A percentile compares a stretch with the other conserved stretches of the same genome.
phyloP scores from a whole-genome alignment of 2,797 vertebrate genomes.

The Crax fasciolata region DNA sequence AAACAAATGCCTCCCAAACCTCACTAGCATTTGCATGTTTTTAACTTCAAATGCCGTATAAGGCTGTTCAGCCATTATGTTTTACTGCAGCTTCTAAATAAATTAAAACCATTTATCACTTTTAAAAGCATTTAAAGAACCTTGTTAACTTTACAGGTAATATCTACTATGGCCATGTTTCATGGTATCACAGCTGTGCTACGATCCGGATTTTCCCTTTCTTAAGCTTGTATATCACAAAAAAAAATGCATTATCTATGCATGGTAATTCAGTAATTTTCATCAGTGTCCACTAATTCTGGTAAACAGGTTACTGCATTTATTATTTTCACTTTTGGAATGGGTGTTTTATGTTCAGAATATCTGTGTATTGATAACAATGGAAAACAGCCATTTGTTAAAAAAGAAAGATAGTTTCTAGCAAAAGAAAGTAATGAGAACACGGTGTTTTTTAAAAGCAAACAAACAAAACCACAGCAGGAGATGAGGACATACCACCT shows the following conservation, averaged over 20 bases:
- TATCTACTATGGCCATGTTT: not conserved
- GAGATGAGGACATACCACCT: not conserved
- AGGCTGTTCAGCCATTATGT: slow-evolving; percentile 38
- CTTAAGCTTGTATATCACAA: not conserved
- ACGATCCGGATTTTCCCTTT: slow-evolving; percentile 32
- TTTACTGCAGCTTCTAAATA: slow-evolving; percentile 65
- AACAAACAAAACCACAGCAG: not conserved
- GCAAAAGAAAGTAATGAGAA: not conserved
- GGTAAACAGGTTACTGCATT: slow-evolving; percentile 66
- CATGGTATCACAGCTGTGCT: slow-evolving; percentile 18
- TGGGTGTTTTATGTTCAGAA: not conserved
- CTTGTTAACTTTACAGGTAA: slow-evolving; percentile 63
- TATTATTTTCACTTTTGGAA: slow-evolving; percentile 59
- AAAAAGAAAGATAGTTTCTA: not conserved
- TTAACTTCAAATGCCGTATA: slow-evolving; percentile 68
- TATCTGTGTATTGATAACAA: not conserved
- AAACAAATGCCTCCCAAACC: slow-evolving; percentile 41
- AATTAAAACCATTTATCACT: slow-evolving; percentile 72
- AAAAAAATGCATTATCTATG: slow-evolving; percentile 44
- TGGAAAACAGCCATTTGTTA: not conserved
- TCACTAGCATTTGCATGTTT: slow-evolving; percentile 58
- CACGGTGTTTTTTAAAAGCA: not conserved
- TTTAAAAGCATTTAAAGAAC: slow-evolving; percentile 35
- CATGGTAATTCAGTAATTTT: slow-evolving; percentile 64
- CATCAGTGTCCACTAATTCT: slow-evolving; percentile 40